Conservation (phyloP, 2,888 invertebrate genomes). For the Mesorhabditis spiculigera region DNA sequence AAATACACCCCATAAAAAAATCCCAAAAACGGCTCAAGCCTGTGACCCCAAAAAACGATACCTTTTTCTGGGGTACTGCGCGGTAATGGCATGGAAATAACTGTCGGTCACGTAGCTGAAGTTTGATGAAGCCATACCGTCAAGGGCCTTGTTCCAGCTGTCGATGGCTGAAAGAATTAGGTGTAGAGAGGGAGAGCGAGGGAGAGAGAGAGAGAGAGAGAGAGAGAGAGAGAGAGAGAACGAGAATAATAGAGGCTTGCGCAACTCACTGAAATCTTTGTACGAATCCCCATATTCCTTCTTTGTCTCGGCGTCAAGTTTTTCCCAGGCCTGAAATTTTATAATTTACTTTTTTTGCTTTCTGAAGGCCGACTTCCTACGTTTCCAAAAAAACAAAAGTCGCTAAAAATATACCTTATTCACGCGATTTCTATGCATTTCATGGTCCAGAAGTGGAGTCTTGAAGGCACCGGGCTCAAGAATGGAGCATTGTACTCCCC, state of each 20-base stretch:
- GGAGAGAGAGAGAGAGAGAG: neutral
- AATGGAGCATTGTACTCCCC: constrained; percentile 35
- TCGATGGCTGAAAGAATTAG: constrained; percentile 28
- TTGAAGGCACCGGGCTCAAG: constrained; percentile 51
- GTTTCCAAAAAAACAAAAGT: neutral
- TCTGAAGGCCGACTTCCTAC: neutral
- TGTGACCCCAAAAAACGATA: neutral
- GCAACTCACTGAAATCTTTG: constrained; percentile 46
- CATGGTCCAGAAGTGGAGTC: constrained; percentile 34
- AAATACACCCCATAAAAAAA: neutral
- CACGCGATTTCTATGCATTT: constrained; percentile 4
- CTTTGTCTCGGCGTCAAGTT: constrained; percentile 29
- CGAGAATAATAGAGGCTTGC: too few species aligned
- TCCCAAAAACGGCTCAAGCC: neutral
- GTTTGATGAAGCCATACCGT: constrained; percentile 34
- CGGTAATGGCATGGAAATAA: constrained; percentile 53
- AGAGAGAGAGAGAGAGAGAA: too few species aligned
- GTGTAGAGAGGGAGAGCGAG: neutral
- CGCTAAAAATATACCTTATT: neutral
- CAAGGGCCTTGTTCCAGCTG: constrained; percentile 38
- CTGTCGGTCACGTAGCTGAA: constrained; percentile 47
- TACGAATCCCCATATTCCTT: constrained; percentile 45
- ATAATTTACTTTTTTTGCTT: neutral
- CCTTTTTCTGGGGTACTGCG: constrained; percentile 36
- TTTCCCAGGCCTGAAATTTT: constrained; percentile 28